These are phyloP conservation scores for Nerophis lumbriciformis DNA, from an alignment of 2,113 vertebrate genomes.

Conservation along the genomic window DNA sequence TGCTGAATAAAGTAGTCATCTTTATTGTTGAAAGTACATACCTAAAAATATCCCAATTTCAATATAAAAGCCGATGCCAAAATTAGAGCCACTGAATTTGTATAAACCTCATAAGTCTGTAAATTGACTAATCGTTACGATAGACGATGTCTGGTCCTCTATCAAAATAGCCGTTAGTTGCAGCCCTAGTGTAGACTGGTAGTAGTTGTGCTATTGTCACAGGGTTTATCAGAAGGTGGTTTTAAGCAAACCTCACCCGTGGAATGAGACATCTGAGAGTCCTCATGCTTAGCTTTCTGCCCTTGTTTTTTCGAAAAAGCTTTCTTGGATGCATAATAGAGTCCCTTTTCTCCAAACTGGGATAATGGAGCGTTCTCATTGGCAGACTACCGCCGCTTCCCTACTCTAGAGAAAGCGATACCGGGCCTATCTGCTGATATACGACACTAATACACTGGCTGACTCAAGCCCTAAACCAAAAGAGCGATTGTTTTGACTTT, in stretches of 20 bases:
- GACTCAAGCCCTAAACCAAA: slow-evolving; percentile 80
- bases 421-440: slow-evolving; percentile 77
- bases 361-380: slow-evolving; percentile 72
- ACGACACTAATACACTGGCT: slow-evolving; percentile 87
- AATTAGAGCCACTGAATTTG: too few species aligned
- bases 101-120: too few species aligned
- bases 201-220: slow-evolving; percentile 48
- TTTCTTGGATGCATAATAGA: slow-evolving; percentile 67
- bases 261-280: slow-evolving; percentile 63
- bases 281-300: slow-evolving; percentile 60
- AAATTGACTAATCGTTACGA: too few species aligned
- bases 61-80: too few species aligned
- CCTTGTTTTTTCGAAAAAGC: slow-evolving; percentile 62
- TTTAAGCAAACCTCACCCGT: slow-evolving; percentile 55
- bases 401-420: slow-evolving; percentile 77
- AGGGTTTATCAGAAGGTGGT: slow-evolving; percentile 58
- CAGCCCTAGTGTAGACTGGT: slow-evolving; percentile 25
- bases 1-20: too few species aligned
- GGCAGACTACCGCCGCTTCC: slow-evolving; percentile 71
- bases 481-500: slow-evolving; percentile 90
- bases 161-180: too few species aligned
- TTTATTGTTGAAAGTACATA: too few species aligned
- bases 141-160: too few species aligned
- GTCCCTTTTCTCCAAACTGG: slow-evolving; percentile 70
- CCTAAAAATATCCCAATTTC: too few species aligned